Conservation (phyloP, 2,797 vertebrate species). For the Apodemus agrarius region DNA sequence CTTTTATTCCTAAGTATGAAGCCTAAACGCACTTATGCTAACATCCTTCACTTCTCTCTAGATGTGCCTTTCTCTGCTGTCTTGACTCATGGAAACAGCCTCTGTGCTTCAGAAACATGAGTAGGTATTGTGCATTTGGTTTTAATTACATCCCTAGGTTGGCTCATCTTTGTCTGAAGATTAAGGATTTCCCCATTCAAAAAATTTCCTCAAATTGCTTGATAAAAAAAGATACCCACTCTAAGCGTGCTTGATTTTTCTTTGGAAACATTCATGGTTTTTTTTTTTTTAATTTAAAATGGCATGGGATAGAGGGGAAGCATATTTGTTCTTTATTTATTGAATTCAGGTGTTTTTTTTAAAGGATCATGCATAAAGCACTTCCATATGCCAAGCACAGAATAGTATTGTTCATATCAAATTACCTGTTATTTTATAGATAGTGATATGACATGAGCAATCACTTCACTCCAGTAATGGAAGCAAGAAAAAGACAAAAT, state of each 20-base stretch:
- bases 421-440: background rate
- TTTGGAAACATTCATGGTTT: constrained; percentile 11
- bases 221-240: background rate
- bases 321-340: constrained; percentile 38
- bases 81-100: background rate
- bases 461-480: background rate
- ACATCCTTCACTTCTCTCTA: background rate
- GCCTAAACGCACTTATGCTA: background rate
- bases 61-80: background rate
- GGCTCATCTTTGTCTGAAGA: constrained; percentile 19
- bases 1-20: background rate
- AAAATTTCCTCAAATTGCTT: constrained; percentile 30
- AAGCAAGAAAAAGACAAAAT: background rate
- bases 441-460: background rate
- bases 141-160: constrained; percentile 49
- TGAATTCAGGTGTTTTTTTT: background rate
- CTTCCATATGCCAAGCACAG: constrained; percentile 30
- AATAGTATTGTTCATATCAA: constrained; percentile 6
- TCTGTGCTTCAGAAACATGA: background rate
- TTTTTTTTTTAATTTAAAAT: constrained; percentile 57
- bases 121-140: constrained; percentile 31
- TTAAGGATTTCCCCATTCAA: constrained; percentile 27
- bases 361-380: constrained; percentile 7
- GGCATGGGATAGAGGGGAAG: background rate
- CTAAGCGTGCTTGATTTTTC: constrained; percentile 30